phyloP scores from a whole-genome alignment of 2,113 vertebrate species.

The Brachyistius frenatus region DNA sequence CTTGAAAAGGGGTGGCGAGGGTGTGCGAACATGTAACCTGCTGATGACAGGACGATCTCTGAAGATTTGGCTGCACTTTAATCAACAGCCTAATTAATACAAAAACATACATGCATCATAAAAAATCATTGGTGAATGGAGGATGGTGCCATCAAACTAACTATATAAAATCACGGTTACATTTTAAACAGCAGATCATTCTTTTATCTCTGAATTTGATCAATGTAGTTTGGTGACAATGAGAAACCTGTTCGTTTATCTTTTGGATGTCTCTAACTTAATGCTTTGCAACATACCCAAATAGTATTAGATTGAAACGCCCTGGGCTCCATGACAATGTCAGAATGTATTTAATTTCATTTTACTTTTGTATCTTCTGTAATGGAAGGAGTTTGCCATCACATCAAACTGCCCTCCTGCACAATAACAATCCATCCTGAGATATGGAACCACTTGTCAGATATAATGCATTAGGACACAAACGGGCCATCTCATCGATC shows the following conservation, averaged over 20 bases:
- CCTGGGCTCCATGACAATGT: conserved; percentile 9
- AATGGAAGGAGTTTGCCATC: conserved; percentile 13
- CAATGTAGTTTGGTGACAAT: background rate
- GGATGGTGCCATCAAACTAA: too few species aligned
- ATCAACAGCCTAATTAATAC: too few species aligned
- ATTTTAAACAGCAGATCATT: too few species aligned
- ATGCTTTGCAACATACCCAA: conserved; percentile 12
- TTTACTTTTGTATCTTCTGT: background rate
- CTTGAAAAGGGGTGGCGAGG: too few species aligned
- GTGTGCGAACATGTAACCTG: too few species aligned
- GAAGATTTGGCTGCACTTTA: too few species aligned
- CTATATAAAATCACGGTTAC: too few species aligned
- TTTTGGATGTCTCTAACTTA: background rate
- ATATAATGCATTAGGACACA: conserved; percentile 63
- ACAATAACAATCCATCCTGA: conserved; percentile 53
- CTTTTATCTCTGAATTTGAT: too few species aligned
- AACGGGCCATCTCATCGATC: conserved; percentile 62
- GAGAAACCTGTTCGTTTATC: background rate
- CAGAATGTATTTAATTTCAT: conserved; percentile 18
- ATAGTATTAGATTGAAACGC: conserved; percentile 10
- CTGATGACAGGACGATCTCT: too few species aligned
- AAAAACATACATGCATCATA: too few species aligned
- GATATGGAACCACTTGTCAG: conserved; percentile 61
- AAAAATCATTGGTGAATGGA: too few species aligned
- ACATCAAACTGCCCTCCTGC: conserved; percentile 29